Evolutionary conservation across 2,888 invertebrate genomes (phyloP), one percentile per base, ranked within the genome.

Genomic region (Tetheella fluctuosa): DNA sequence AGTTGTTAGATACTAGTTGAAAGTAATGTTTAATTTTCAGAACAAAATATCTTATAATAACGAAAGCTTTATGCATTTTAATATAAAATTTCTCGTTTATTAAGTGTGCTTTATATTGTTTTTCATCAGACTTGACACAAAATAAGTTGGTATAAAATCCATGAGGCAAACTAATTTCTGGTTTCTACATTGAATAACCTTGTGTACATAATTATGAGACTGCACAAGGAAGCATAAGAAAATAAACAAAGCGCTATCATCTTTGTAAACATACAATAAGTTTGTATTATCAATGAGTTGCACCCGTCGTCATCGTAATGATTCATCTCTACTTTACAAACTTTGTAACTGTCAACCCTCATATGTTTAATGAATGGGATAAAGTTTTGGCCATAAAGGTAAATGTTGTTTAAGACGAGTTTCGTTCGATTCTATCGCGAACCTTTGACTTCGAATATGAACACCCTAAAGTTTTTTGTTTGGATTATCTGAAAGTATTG

Each of bases 261-360:
- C 28, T n/a, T 8, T 59, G 30, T 52, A 37, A 4, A 5, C 15
- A 15, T 53, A 54, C n/a, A 13, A 60, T 52, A 57, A 55, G 48
- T 25, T 48, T 30, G 61, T 62, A 63, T 69, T 69, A 75, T 78
- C 70, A 77, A 79, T 76, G 68, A 70, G 63, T 69, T 74, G 73
- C 69, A 74, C 58, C 73, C 64, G 62, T 65, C 64, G 62, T 64
- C 67, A 63, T 54, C 71, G 70, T 71, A 67, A 71, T 74, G 71
- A 77, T 76, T 77, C 73, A 74, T 76, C 71, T 66, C 57, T n/a
- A 34, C 39, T 39, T n/a, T 13, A 48, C 73, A 62, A 77, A 81
- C 74, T 83, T 79, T 68, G 70, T 61, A 81, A 81, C 70, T 81
- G 85, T 84, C 84, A 82, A 85, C 84, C 85, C 82, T 83, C 78